These are phyloP conservation scores for Lissocephala sabroskyi DNA, from an alignment of 2,888 invertebrate genomes.

Conservation along the genomic window DNA sequence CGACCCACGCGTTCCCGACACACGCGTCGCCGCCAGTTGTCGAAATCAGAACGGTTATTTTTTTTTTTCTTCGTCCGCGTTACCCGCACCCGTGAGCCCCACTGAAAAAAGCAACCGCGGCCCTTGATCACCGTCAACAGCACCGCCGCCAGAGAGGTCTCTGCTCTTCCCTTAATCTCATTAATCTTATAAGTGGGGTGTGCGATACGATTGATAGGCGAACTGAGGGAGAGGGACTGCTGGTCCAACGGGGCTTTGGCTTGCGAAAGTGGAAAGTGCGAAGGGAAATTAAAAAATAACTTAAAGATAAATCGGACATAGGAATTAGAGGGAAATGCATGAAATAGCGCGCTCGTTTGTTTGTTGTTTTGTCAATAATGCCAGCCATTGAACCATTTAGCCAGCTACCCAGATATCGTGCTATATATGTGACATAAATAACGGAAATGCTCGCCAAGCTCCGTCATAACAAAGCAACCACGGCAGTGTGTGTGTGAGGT, in stretches of 20 bases:
- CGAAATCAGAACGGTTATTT: constrained; percentile 39
- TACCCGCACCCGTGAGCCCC: not conserved
- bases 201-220: no score
- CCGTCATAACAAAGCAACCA: constrained; percentile 13
- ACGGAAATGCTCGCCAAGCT: constrained; percentile 52
- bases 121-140: no score
- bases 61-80: constrained; percentile 36
- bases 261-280: constrained; percentile 55
- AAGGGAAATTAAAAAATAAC: no score
- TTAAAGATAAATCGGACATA: constrained; percentile 21
- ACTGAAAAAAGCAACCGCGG: no score
- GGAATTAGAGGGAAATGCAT: constrained; percentile 33
- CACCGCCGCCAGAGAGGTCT: constrained; percentile 54
- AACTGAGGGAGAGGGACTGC: no score
- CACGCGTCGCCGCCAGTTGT: constrained; percentile 26
- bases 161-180: constrained; percentile 24
- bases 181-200: not conserved
- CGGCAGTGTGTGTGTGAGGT: constrained; percentile 23
- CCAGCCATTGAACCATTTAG: not conserved
- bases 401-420: constrained; percentile 7
- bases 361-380: constrained; percentile 62
- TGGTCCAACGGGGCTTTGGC: constrained; percentile 12
- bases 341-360: constrained; percentile 34
- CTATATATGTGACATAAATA: constrained; percentile 38
- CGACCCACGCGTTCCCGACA: constrained; percentile 21